Base-by-base conservation (phyloP, 30 jellyfish, hydroid and myxozoan genomes). In the Pelagia noctiluca region DNA sequence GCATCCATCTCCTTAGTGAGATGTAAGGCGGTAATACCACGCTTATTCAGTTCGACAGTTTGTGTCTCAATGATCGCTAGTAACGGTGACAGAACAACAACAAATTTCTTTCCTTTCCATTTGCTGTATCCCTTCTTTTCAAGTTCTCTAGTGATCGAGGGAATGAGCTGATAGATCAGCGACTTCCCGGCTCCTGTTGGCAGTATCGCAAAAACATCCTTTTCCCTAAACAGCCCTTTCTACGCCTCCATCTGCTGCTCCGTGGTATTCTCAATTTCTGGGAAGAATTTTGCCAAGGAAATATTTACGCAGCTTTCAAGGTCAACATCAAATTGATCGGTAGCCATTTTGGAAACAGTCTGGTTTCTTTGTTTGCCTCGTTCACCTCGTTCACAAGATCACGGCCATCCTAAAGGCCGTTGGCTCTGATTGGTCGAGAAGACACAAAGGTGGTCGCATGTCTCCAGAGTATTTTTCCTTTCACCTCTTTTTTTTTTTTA, bases 11-110 rank as follows among this genome's bases (percentile, higher is more conserved):
- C 79, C 37, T 66, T 36, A 7, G 37, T 66, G 16, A 66, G 22
- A 66, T 36, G n/a, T 1, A 33, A 31, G 37, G 79, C 79, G 1
- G 63, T 33, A 66, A 70, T 70, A 70, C 83, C 67, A 70, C 83
- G 62, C 62, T 70, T 70, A 37, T 70, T 70, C 16, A 70, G 47
- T 31, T 2, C 33, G 70, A 11, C 46, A 23, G 83, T 48, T 70
- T 70, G 83, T 1, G 38, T 37, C n/a, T 70, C 5, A 8, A 37
- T 70, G n/a, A 35, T 32, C 63, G 80, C 60, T 19, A 67, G 31
- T 33, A 32, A 67, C 80, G 30, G 29, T 24, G 73, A 25, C 34
- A 61, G 34, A 61, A 3, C 57, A 42, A 42, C 57, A 42, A 42
- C 57, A 16, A 42, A 42, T 16, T 42, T 42, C 57, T 42, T 42